Conservation (phyloP, 2,113 vertebrate genomes). For the chimpanzee (Pan troglodytes) region NHGRI_mPanTro3-v2.1_pri NC_072408.2:138444501-138445000, state of each 20-base stretch:
- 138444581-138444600: neutral
- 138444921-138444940: slow-evolving; percentile 4
- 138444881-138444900: slow-evolving; percentile 24
- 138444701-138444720: neutral
- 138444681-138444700: neutral
- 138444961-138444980: slow-evolving; percentile 28
- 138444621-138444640: neutral
- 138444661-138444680: neutral
- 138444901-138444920: neutral
- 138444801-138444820: slow-evolving; percentile 11
- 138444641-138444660: neutral
- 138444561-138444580: neutral
- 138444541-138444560: neutral
- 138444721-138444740: fast-evolving
- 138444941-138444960: neutral
- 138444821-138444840: neutral
- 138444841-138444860: neutral
- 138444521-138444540: neutral
- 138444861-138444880: neutral
- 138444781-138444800: neutral
- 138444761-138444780: slow-evolving; percentile 33
- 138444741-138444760: neutral
- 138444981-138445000: slow-evolving; percentile 60
- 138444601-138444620: neutral
- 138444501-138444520: neutral